Base-by-base conservation (phyloP, 2,113 vertebrate genomes). In the Lipophrys pholis region DNA sequence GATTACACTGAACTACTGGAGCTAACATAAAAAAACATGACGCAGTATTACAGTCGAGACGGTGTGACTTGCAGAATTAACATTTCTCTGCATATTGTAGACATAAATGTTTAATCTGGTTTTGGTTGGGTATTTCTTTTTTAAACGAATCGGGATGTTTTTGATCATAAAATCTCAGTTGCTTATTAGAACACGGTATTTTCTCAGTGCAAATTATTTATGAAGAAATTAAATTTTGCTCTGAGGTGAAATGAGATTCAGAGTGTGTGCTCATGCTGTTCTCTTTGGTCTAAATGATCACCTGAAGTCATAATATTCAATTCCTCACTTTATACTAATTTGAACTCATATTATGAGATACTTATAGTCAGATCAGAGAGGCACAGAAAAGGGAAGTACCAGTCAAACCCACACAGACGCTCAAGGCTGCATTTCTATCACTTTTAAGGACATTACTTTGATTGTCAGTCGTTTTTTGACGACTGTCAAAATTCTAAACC, bases 51-150 rank as follows among this genome's bases (percentile, higher is more conserved):
- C 11, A 3, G 62, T 39, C 14, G 3, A 79, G 49, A 59, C 10
- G 48, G 42, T 52, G 54, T 53, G 36, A 78, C 69, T 60, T 45
- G 38, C 57, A 55, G 61, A 12, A 81, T 85, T 63, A 46, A 7
- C 9, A 35, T 62, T 76, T 77, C 67, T 76, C 62, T 72, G 58
- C 61, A 14, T 46, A 78, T 69, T 8, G n/a, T 75, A 72, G 39
- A 62, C n/a, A 75, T 84, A 51, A 88, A 90, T 84, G 38, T 87
- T 86, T 83, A 81, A 86, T 83, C 39, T 15, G 1, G 5, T 35
- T 54, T 66, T 21, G 7, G 45, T n/a, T 30, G 49, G 51, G 58
- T 67, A 30, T 73, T 58, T 76, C 63, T 30, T 30, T 30, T 30
- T 30, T 30, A 76, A 69, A 84, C 78, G 50, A 73, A 82, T 72